These are phyloP conservation scores for Leptogaster cylindrica DNA, from an alignment of 2,888 invertebrate genomes.

Conservation along the genomic window DNA sequence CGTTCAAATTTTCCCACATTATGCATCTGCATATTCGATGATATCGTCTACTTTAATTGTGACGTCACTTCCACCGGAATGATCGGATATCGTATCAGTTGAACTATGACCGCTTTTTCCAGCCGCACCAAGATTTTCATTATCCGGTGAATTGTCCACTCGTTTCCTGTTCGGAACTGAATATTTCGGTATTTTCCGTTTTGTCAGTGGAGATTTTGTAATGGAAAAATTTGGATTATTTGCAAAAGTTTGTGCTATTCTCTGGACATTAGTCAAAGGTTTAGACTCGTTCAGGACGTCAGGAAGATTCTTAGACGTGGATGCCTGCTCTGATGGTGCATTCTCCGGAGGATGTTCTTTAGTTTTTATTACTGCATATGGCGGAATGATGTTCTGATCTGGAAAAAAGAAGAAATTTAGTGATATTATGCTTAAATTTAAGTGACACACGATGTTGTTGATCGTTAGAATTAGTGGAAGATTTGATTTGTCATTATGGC, in stretches of 20 bases:
- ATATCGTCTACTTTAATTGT: conserved; percentile 60
- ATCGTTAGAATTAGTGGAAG: too few species aligned
- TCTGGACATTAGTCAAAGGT: conserved; percentile 53
- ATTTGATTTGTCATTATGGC: too few species aligned
- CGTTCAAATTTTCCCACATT: conserved; percentile 22
- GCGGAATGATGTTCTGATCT: conserved; percentile 43
- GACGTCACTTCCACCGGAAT: conserved; percentile 61
- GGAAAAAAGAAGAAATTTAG: conserved; percentile 6
- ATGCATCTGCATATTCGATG: conserved; percentile 60
- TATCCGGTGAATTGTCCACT: conserved; percentile 16
- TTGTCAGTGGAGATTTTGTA: conserved; percentile 48
- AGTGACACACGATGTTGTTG: too few species aligned
- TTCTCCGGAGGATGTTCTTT: conserved; percentile 32
- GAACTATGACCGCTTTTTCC: conserved; percentile 20
- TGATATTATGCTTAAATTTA: too few species aligned
- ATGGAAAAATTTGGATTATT: conserved; percentile 54
- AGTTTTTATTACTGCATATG: conserved; percentile 47
- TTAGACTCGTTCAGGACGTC: conserved; percentile 50
- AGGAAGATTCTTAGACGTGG: conserved; percentile 51
- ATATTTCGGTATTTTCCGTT: conserved; percentile 50
- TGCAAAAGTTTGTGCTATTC: conserved; percentile 55
- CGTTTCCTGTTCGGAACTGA: conserved; percentile 47
- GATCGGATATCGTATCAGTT: conserved; percentile 54
- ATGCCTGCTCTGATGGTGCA: conserved; percentile 45
- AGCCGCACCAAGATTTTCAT: neutral